These are phyloP conservation scores for Colaptes auratus DNA, from an alignment of 2,113 vertebrate genomes.

Conservation along the genomic window DNA sequence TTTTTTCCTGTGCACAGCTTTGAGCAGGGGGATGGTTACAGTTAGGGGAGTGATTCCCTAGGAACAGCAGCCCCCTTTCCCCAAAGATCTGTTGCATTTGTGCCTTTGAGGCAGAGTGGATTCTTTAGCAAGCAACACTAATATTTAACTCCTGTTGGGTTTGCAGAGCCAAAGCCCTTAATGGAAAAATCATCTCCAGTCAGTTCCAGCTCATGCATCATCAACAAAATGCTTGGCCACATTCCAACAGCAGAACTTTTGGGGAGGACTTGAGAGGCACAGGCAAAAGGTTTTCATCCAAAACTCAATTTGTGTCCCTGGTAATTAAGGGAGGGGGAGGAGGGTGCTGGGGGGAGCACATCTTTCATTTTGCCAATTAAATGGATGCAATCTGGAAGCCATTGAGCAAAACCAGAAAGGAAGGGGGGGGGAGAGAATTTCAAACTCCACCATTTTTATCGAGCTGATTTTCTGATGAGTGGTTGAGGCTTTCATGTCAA, in stretches of 20 bases:
- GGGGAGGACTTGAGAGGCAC: background rate
- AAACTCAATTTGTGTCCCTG: background rate
- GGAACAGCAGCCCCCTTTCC: background rate
- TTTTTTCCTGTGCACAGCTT: background rate
- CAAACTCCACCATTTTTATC: background rate
- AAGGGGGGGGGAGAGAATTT: background rate
- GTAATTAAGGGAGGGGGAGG: background rate
- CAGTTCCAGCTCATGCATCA: conserved; percentile 4
- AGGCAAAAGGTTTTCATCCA: background rate
- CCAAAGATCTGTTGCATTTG: background rate
- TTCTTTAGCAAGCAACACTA: conserved; percentile 29
- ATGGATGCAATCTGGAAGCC: conserved; percentile 17
- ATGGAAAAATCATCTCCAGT: conserved; percentile 39
- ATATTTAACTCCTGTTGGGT: conserved; percentile 35
- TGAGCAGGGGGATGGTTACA: background rate
- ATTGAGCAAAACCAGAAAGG: background rate
- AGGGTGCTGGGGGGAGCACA: background rate
- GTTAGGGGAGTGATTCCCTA: conserved; percentile 16
- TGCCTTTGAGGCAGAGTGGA: background rate
- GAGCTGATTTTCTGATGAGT: background rate
- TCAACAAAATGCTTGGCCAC: background rate
- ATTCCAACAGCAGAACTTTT: background rate
- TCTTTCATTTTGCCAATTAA: background rate
- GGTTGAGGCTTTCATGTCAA: background rate
- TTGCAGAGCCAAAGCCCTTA: background rate